phyloP scores from a whole-genome alignment of 2,797 vertebrate species.

The Tympanoctomys barrerae region DNA sequence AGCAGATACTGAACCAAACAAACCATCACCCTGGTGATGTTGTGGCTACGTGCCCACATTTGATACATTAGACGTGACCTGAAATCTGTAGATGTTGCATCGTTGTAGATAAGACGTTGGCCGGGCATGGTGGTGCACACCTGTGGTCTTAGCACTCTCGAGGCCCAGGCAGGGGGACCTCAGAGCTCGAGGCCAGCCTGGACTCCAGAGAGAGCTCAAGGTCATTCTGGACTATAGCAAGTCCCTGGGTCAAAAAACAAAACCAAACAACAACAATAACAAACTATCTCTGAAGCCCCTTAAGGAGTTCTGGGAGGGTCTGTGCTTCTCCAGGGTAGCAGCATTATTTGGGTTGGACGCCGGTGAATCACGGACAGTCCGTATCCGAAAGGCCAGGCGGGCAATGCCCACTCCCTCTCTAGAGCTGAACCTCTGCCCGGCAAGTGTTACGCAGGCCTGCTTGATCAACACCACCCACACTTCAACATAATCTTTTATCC shows the following conservation, averaged over 20 bases:
- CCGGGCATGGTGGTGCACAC: neutral
- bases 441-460: neutral
- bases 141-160: neutral
- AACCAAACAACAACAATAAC: neutral
- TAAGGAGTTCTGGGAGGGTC: neutral
- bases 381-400: neutral
- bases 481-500: slow-evolving; percentile 80
- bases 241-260: neutral
- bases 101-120: neutral
- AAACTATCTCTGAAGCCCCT: neutral
- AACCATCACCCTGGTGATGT: neutral
- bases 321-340: fast-evolving
- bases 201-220: neutral
- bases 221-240: neutral
- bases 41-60: neutral
- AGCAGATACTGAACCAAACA: neutral
- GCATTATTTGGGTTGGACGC: neutral
- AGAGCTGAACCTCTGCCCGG: slow-evolving; percentile 76
- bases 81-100: fast-evolving
- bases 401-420: slow-evolving; percentile 17
- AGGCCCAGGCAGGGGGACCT: neutral
- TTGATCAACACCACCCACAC: slow-evolving; percentile 72
- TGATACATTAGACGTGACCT: neutral
- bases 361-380: neutral
- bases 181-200: neutral